Evolutionary conservation across 2,888 invertebrate species (phyloP), one percentile per base, ranked within the genome.

Genomic region (Tenthredo mesomela): DNA sequence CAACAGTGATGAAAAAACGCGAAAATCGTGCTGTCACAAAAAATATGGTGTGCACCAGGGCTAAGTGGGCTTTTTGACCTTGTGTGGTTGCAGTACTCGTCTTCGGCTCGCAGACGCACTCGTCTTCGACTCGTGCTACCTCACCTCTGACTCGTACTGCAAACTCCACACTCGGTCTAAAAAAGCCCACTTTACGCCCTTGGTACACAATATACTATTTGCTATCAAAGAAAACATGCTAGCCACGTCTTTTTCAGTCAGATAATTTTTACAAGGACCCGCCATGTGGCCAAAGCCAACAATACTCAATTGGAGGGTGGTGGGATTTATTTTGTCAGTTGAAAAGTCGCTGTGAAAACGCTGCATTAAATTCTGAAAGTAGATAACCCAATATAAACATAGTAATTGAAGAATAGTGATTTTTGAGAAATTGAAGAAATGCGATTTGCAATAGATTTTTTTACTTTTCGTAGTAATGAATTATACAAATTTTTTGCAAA

Each of bases 271-370:
- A 86, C 93, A 94, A 4, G 94, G 89, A n/a, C 92, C 93, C 33
- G 95, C 94, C 89, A 96, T 94, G 84, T 94, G 93, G 58, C 95
- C 95, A 88, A 95, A 95, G 50, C 96, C 96, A 87, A 94, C 94
- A 75, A 96, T 94, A 10, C 95, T 94, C 77, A 95, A 91, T 18
- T 94, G 93, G 73, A 95, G 92, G 87, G 94, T 94, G 71, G 90
- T 86, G 25, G 87, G 82, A 37, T 86, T 65, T 29, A 88, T 80
- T 80, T 83, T 71, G 37, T 84, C 83, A 7, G 7, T 54, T 54
- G 5, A 54, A 4, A 92, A 78, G 40, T 87, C 86, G 43, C 82
- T 54, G 2, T 88, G 84, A 33, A 92, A 89, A 21, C 86, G 61
- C 4, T 86, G 67, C 78, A 88, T 87, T 33, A 92, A 89, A 78